Evolutionary conservation across 2,888 invertebrate species (phyloP).

Genomic region (Pimpla rufipes): DNA sequence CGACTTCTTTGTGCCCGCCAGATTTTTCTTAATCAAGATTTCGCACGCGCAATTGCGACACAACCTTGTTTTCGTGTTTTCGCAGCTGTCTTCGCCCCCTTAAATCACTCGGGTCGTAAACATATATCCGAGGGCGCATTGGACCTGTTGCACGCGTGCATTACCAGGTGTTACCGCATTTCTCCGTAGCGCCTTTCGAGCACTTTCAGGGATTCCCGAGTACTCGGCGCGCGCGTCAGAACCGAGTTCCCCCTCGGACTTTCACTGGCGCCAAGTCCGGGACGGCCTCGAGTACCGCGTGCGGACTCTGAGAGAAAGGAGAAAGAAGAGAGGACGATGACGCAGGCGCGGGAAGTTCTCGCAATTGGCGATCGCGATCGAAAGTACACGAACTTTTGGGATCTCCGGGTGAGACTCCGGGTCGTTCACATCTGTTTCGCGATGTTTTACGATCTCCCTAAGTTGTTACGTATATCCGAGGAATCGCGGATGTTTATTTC

Average conservation of each 20-base stretch:
- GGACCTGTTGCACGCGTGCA: constrained; percentile 9
- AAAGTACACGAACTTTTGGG: constrained; percentile 31
- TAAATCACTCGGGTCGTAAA: too few species aligned
- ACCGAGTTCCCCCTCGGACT: constrained; percentile 25
- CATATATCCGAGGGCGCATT: too few species aligned
- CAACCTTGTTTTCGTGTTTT: too few species aligned
- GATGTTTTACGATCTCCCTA: background rate
- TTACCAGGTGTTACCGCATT: constrained; percentile 32
- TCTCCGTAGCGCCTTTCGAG: background rate
- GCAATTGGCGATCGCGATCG: constrained; percentile 9
- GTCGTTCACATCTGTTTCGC: constrained; percentile 2
- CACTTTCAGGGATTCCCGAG: constrained; percentile 38
- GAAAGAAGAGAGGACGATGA: constrained; percentile 51
- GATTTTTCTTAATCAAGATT: too few species aligned
- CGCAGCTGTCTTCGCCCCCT: too few species aligned
- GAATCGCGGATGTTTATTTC: constrained; percentile 4
- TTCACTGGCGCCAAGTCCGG: constrained; percentile 43
- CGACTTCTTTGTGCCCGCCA: too few species aligned
- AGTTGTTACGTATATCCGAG: background rate
- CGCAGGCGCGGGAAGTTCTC: constrained; percentile 19
- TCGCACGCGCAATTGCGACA: too few species aligned
- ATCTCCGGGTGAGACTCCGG: constrained; percentile 2
- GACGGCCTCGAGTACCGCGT: background rate
- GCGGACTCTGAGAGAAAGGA: constrained; percentile 41
- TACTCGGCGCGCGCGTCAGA: constrained; percentile 25